Evolutionary conservation across 2,888 invertebrate genomes (phyloP).

Genomic region (Chironomus riparius): DNA sequence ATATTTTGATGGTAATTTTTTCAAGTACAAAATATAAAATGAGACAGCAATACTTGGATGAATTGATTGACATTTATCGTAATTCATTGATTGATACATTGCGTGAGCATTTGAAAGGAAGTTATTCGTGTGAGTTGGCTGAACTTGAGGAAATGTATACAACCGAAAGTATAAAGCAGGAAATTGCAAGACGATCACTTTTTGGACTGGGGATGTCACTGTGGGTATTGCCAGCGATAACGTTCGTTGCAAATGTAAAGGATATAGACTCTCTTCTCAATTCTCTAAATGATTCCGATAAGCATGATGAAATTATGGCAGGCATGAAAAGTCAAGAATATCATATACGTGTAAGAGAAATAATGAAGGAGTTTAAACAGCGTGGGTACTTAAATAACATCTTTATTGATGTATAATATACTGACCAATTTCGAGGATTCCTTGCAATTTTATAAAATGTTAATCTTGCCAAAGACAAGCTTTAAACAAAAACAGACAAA

Average conservation of each 20-base stretch:
- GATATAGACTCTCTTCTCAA: constrained; percentile 30
- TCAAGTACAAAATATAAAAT: constrained; percentile 38
- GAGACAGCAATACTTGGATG: constrained; percentile 34
- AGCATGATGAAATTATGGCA: constrained; percentile 33
- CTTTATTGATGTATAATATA: no score
- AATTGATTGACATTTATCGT: constrained; percentile 36
- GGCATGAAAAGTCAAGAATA: constrained; percentile 39
- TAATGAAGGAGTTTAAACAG: constrained; percentile 37
- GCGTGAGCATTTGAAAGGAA: constrained; percentile 28
- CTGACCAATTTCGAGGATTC: no score
- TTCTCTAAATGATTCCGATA: constrained; percentile 33
- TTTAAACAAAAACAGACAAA: no score
- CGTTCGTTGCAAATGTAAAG: constrained; percentile 40
- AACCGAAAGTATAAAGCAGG: constrained; percentile 35
- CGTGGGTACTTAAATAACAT: background rate
- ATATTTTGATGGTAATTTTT: constrained; percentile 31
- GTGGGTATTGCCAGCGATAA: constrained; percentile 41
- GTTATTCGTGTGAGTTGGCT: background rate
- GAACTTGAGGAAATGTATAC: constrained; percentile 29
- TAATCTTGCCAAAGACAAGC: no score
- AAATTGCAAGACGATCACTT: constrained; percentile 36
- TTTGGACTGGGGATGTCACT: constrained; percentile 38
- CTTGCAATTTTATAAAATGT: no score
- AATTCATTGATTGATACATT: constrained; percentile 33
- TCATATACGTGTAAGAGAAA: constrained; percentile 37